Base-by-base conservation (phyloP, 2,797 vertebrate species). In the Octomys mimax region DNA sequence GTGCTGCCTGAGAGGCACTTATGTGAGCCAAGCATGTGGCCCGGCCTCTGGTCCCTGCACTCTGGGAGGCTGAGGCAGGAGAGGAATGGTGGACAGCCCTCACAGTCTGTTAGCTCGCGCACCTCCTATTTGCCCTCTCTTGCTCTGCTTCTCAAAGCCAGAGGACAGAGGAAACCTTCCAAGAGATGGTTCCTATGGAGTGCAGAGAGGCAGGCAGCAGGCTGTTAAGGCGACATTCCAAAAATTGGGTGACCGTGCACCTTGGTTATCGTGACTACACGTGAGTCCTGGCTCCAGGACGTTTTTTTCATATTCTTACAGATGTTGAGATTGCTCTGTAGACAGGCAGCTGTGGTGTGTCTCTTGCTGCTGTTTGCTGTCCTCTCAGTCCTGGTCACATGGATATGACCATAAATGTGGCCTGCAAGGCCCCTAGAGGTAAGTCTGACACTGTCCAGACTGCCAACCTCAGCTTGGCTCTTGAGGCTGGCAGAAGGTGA, bases 91-190 rank as follows among this genome's bases (percentile, higher is more conserved):
- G 18, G 33, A 11, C 36, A 16, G 39, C 12, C 26, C n/a, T 62
- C 54, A 2, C 19, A n/a, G 22, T 5, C 0, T 1, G 2, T 54
- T 26, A 24, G 75, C 52, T 16, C 2, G 2, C 2, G 2, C 5
- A 0, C 10, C 36, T 28, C 39, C 24, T 13, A 0, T 10, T 54
- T n/a, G 6, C 33, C 49, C 36, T 68, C 26, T 26, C 5, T n/a
- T 4, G 2, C 24, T 31, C 18, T 33, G 2, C 24, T 14, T 49
- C 57, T n/a, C 10, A 21, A 75, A 62, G 62, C 57, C n/a, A 18
- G 36, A 64, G 87, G 36, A 49, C n/a, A 64, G 18, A n/a, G 8
- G 22, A 3, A 89, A 22, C 49, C 0, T 21, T 33, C 26, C 0
- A 24, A 71, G 28, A 71, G 61, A 5, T 0, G 42, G 21, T n/a